Conservation (phyloP, 2,888 invertebrate species). For the Euplexia lucipara region DNA sequence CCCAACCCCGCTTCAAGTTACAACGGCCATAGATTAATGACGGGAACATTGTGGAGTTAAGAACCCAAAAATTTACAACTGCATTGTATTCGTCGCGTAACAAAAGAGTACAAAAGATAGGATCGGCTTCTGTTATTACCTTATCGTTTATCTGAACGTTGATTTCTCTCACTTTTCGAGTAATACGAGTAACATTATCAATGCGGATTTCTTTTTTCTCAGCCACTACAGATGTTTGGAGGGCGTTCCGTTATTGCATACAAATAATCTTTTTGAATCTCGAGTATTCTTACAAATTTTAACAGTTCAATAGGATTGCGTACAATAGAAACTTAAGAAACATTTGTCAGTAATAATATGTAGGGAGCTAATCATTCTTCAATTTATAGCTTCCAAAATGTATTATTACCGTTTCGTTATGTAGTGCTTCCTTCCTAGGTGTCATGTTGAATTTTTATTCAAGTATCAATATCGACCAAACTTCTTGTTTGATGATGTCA, state of each 20-base stretch:
- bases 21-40: conserved; percentile 89
- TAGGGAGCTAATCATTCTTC: conserved; percentile 66
- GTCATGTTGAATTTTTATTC: conserved; percentile 61
- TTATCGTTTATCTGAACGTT: conserved; percentile 86
- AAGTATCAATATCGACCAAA: conserved; percentile 37
- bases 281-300: conserved; percentile 68
- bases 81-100: conserved; percentile 83
- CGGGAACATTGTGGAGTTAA: conserved; percentile 89
- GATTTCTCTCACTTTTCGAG: conserved; percentile 88
- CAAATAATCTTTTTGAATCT: conserved; percentile 76
- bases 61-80: conserved; percentile 91
- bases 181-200: conserved; percentile 86
- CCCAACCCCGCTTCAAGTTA: conserved; percentile 87
- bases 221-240: conserved; percentile 83
- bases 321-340: conserved; percentile 52
- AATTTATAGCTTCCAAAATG: conserved; percentile 65
- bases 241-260: conserved; percentile 86
- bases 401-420: conserved; percentile 54
- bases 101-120: conserved; percentile 88
- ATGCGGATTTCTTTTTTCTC: conserved; percentile 75
- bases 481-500: conserved; percentile 61
- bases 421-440: conserved; percentile 63
- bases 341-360: conserved; percentile 65
- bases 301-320: conserved; percentile 50
- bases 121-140: conserved; percentile 90